phyloP scores from a whole-genome alignment of 2,113 vertebrate genomes.

The Cyanistes caeruleus region DNA sequence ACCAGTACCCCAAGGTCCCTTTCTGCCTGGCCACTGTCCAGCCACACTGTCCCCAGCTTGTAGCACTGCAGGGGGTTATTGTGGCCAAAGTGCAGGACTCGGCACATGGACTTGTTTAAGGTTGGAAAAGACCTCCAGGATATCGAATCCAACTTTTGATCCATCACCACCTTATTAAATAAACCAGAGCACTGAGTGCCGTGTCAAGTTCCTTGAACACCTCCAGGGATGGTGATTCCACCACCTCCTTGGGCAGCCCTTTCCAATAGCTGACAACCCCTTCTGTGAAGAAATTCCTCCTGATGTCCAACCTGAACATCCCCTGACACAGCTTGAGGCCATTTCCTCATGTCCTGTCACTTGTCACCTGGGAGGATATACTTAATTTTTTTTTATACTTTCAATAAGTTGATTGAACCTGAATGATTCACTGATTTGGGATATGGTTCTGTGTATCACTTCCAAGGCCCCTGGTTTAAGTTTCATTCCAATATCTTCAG shows the following conservation, averaged over 20 bases:
- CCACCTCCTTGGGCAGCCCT: not conserved
- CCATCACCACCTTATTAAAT: not conserved
- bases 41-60: not conserved
- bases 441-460: not conserved
- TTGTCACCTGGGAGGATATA: not conserved
- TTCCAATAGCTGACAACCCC: not conserved
- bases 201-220: not conserved
- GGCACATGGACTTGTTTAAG: not conserved
- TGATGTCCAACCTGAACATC: not conserved
- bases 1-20: not conserved
- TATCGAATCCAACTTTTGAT: not conserved
- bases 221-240: not conserved
- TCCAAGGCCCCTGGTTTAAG: not conserved
- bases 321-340: not conserved
- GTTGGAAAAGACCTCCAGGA: not conserved
- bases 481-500: conserved; percentile 61
- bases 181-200: not conserved
- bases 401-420: not conserved
- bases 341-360: not conserved
- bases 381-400: not conserved
- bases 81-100: not conserved
- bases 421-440: not conserved
- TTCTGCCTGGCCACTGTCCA: not conserved
- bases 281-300: not conserved
- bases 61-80: not conserved